A percentile compares a stretch with the other conserved stretches of the same genome.
phyloP scores from a whole-genome alignment of 92 coral and sea anemone genomes.

The Phymanthus crucifer region DNA sequence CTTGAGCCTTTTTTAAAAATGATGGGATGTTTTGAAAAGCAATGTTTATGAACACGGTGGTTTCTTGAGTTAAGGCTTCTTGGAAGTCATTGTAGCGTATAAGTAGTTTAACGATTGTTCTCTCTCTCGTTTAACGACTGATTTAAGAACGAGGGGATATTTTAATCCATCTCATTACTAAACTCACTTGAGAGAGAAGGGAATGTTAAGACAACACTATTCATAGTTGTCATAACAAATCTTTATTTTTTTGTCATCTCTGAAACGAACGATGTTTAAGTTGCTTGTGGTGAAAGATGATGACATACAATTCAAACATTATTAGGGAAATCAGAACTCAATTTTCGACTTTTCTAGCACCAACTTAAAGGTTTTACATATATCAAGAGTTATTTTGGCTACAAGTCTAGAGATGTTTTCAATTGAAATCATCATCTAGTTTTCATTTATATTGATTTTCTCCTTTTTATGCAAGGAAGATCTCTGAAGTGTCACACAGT shows the following conservation, averaged over 20 bases:
- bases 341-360: no score
- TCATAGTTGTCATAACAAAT: neutral
- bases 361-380: no score
- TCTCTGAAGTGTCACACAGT: no score
- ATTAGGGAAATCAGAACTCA: no score
- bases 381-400: no score
- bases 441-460: no score
- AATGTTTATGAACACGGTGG: neutral
- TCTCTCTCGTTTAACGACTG: slow-evolving; percentile 1
- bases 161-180: neutral
- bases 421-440: no score
- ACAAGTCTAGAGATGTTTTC: no score
- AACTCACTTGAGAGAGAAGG: neutral
- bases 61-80: neutral
- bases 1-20: neutral
- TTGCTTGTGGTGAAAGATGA: no score
- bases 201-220: neutral
- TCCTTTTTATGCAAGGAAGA: no score
- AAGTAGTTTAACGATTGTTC: neutral
- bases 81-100: neutral
- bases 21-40: neutral
- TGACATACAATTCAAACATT: no score
- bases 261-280: neutral
- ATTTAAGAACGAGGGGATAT: neutral
- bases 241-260: neutral